phyloP scores from a whole-genome alignment of 1,140 invertebrate species.

The Drosophila willistoni region DNA sequence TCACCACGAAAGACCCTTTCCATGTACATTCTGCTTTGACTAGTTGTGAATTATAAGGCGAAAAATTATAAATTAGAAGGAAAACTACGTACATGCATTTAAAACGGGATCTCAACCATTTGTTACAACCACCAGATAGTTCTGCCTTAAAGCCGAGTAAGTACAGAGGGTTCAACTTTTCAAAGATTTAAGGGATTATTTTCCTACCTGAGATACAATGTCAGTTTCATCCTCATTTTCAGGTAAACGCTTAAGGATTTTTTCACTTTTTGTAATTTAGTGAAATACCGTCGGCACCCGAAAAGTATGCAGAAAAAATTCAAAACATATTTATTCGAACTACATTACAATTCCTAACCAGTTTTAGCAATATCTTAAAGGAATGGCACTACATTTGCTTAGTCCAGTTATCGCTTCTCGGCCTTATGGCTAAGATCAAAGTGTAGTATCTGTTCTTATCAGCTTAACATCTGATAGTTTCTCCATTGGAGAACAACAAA shows the following conservation, averaged over 20 bases:
- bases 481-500: slow-evolving; percentile 59
- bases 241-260: too few species aligned
- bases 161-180: too few species aligned
- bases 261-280: too few species aligned
- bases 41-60: not conserved
- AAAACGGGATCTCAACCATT: too few species aligned
- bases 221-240: too few species aligned
- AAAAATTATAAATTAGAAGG: not conserved
- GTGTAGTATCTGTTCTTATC: slow-evolving; percentile 87
- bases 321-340: not conserved
- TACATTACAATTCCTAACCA: not conserved
- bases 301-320: not conserved
- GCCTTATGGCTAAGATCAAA: slow-evolving; percentile 84
- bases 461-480: slow-evolving; percentile 86
- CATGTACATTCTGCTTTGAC: not conserved
- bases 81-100: too few species aligned
- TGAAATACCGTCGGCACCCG: too few species aligned
- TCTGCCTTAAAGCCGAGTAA: too few species aligned
- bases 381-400: not conserved
- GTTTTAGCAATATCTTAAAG: not conserved
- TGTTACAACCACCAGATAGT: too few species aligned
- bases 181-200: too few species aligned
- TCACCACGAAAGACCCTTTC: not conserved
- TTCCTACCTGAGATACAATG: too few species aligned
- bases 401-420: slow-evolving; percentile 29